Base-by-base conservation (phyloP, 2,888 invertebrate genomes). In the Ellobium chinense region DNA sequence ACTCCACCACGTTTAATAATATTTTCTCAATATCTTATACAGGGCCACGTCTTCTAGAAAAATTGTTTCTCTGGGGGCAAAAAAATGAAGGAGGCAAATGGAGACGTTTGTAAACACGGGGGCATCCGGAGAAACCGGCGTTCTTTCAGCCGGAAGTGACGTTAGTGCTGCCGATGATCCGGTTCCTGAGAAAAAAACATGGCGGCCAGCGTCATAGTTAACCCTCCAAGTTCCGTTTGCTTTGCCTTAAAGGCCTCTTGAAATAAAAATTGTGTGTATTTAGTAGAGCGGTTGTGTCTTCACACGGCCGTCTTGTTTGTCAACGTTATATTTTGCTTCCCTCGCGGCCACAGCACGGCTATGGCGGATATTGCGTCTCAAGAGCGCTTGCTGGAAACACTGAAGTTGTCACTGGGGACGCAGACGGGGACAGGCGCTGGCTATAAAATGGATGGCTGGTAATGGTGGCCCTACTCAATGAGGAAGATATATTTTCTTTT, bases 1-100 rank as follows among this genome's bases (percentile, higher is more conserved):
- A 56, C 78, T 62, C 29, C 72, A 36, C 36, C 62, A 31, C 60
- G 72, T 78, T 72, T 78, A 70, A 78, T 78, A 78, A 78, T 78
- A 78, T 78, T 78, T 78, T 78, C 78, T 78, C 78, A 78, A 78
- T 78, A 78, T 78, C 72, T 69, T 72, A 70, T 37, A 65, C 78
- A 54, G 31, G 72, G 36, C 58, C 34, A 54, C 63, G 60, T 70
- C 72, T 70, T 69, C 63, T 36, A 62, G 78, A 72, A 72, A 78
- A 69, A 70, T 70, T 72, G 78, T 78, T 72, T 70, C 78, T 78
- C 78, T 63, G 63, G 54, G 72, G 78, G 72, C 72, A 60, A 78
- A 78, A n/a, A 78, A 78, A 78, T 78, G 78, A 72, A 78, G 78
- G 78, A 69, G 78, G 65, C 72, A 63, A 72, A 70, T 78, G 78